phyloP scores from a whole-genome alignment of 2,888 invertebrate species.

The Philereme vetulata region DNA sequence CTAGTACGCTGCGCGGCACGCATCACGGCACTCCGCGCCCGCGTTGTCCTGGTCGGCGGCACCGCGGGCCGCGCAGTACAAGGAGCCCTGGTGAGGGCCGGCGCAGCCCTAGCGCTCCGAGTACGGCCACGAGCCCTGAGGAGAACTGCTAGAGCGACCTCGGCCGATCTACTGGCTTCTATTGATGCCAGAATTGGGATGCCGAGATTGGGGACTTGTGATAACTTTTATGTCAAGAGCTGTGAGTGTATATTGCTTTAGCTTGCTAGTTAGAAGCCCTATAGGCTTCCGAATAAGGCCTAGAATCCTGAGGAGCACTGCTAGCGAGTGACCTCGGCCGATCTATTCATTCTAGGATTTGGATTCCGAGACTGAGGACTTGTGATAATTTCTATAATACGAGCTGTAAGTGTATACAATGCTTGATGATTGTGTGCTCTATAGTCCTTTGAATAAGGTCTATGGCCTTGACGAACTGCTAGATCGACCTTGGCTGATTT shows the following conservation, averaged over 20 bases:
- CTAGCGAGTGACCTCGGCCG: constrained; percentile 92
- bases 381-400: constrained; percentile 93
- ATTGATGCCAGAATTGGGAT: constrained; percentile 93
- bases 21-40: constrained; percentile 92
- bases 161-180: constrained; percentile 93
- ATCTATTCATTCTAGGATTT: constrained; percentile 92
- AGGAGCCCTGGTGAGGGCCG: constrained; percentile 88
- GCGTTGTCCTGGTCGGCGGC: constrained; percentile 95
- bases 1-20: constrained; percentile 93
- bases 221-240: constrained; percentile 89
- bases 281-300: constrained; percentile 87
- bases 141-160: constrained; percentile 90
- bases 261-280: no score
- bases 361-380: constrained; percentile 91
- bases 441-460: constrained; percentile 87
- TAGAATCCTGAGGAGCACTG: constrained; percentile 77
- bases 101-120: constrained; percentile 93
- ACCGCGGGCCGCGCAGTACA: constrained; percentile 94
- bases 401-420: constrained; percentile 58
- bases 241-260: constrained; percentile 55
- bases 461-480: constrained; percentile 83
- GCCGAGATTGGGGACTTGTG: constrained; percentile 93
- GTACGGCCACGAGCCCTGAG: constrained; percentile 85
- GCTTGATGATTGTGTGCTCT: no score
- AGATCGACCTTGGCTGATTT: constrained; percentile 93